Conservation (phyloP, 2,113 vertebrate genomes). For the Rhabdomys dilectus region DNA sequence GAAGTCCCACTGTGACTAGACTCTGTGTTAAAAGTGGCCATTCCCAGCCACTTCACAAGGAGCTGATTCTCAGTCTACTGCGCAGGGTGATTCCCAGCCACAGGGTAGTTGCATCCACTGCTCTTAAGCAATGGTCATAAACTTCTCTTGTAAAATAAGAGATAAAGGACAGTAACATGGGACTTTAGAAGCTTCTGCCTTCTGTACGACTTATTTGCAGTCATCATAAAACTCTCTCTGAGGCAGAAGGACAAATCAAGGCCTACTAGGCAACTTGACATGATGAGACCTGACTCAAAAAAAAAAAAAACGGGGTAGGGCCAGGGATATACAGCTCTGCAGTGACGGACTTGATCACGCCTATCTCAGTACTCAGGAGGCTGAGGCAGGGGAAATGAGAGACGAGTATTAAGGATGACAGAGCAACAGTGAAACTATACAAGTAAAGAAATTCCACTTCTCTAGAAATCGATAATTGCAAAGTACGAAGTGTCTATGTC, state of each 20-base stretch:
- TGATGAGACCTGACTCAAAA: not conserved
- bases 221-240: not conserved
- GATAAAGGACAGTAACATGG: not conserved
- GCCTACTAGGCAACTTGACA: not conserved
- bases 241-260: not conserved
- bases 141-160: conserved; percentile 46
- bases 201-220: not conserved
- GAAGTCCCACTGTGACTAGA: not conserved
- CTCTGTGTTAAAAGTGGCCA: not conserved
- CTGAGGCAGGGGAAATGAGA: not conserved
- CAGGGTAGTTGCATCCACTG: not conserved
- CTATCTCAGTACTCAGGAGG: not conserved
- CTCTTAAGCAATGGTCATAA: conserved; percentile 25
- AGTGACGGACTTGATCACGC: too few relatives aligned
- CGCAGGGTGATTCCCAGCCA: not conserved
- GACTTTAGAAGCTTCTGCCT: not conserved
- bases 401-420: not conserved
- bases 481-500: not conserved
- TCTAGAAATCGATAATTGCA: conserved; percentile 28
- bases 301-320: not conserved
- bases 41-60: not conserved
- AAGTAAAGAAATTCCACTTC: not conserved
- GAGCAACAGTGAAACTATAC: not conserved
- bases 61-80: not conserved
- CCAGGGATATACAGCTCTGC: not conserved